Evolutionary conservation across 2,113 vertebrate genomes (phyloP).

Genomic region (Seriola aureovittata): DNA sequence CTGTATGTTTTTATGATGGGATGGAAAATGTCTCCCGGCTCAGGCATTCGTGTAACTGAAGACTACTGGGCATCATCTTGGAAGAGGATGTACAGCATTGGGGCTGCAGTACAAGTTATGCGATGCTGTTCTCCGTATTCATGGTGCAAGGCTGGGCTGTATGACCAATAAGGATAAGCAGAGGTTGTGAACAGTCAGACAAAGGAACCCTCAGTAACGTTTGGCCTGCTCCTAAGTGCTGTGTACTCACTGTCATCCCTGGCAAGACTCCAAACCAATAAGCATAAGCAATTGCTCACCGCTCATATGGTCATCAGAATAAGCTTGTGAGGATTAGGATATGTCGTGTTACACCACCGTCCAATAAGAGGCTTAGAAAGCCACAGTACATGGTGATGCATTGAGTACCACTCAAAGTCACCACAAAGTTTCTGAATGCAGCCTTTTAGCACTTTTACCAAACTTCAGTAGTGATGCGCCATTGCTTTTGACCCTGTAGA

Average conservation of each 20-base stretch:
- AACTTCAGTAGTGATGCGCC: slow-evolving; percentile 26
- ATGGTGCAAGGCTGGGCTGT: background rate
- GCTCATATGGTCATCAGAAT: slow-evolving; percentile 57
- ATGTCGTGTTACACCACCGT: slow-evolving; percentile 58
- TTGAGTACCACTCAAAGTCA: slow-evolving; percentile 39
- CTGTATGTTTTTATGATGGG: slow-evolving; percentile 40
- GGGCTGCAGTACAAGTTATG: slow-evolving; percentile 43
- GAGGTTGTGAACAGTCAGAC: background rate
- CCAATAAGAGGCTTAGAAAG: slow-evolving; percentile 70
- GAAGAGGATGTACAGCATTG: slow-evolving; percentile 36
- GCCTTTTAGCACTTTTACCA: slow-evolving; percentile 46
- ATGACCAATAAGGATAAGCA: background rate
- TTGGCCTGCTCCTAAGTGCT: slow-evolving; percentile 40
- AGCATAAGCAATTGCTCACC: slow-evolving; percentile 49
- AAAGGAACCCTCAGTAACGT: slow-evolving; percentile 36
- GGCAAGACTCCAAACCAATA: slow-evolving; percentile 53
- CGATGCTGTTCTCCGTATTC: slow-evolving; percentile 13
- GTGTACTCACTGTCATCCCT: slow-evolving; percentile 26
- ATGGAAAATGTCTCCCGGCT: slow-evolving; percentile 42
- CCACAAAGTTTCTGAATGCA: slow-evolving; percentile 31
- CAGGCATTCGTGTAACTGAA: slow-evolving; percentile 35
- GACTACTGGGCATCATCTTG: slow-evolving; percentile 20
- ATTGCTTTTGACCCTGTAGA: slow-evolving; percentile 50
- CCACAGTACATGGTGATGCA: slow-evolving; percentile 36
- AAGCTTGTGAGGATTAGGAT: slow-evolving; percentile 63